Percentiles rank a stretch among this genome's conserved stretches.
Evolutionary conservation across 2,888 invertebrate genomes (phyloP).

Genomic region (Tenthredo amoena): DNA sequence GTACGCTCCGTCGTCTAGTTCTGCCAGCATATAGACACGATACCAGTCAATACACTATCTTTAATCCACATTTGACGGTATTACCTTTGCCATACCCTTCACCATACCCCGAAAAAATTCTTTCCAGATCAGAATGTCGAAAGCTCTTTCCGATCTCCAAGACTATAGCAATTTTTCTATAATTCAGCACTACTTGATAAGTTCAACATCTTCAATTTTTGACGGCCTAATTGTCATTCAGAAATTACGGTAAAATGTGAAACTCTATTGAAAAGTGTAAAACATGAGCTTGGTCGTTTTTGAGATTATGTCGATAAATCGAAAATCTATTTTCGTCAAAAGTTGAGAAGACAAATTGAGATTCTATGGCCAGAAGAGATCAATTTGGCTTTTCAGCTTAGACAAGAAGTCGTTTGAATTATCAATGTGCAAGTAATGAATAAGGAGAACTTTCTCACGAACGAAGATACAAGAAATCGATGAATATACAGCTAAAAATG

Average conservation of each 20-base stretch:
- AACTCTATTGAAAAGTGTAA: not conserved
- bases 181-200: not conserved
- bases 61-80: conserved; percentile 15
- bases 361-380: not conserved
- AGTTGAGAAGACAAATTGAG: not conserved
- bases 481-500: conserved; percentile 4
- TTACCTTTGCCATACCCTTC: conserved; percentile 22
- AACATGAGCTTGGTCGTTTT: not conserved
- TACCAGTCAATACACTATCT: conserved; percentile 37
- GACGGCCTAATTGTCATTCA: not conserved
- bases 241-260: not conserved
- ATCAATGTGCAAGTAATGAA: not conserved
- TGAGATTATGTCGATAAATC: not conserved
- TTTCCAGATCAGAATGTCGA: conserved; percentile 2
- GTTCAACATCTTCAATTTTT: not conserved
- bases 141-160: not conserved
- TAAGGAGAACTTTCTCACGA: not conserved
- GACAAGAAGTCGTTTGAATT: not conserved
- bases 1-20: conserved; percentile 95
- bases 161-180: not conserved
- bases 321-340: not conserved
- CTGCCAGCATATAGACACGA: conserved; percentile 79
- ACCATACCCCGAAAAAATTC: not conserved
- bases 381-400: not conserved
- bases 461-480: not conserved